Base-by-base conservation (phyloP, 2,113 vertebrate genomes). In the Salvator merianae region DNA sequence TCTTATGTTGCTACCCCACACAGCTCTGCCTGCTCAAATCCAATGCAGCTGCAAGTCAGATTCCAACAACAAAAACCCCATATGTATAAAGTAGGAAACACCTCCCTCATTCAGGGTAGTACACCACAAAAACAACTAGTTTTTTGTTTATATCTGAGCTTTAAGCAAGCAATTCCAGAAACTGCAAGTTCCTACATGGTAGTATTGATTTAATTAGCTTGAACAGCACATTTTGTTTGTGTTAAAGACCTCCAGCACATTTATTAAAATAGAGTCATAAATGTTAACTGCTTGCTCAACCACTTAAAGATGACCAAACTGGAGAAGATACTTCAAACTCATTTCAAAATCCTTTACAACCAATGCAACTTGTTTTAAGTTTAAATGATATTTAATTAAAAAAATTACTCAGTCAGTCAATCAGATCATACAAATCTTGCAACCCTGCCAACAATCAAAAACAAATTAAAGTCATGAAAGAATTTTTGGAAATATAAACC, bases 161-260 rank as follows among this genome's bases (percentile, higher is more conserved):
- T 93, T 91, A 93, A 84, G 88, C 92, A 84, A 93, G 82, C 87
- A 91, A 79, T 91, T 94, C 91, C 93, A 95, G 92, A 93, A 94
- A 93, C 83, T 16, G 88, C 86, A 90, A 86, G 82, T 75, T 82
- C 90, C 90, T 92, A 83, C 88, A 95, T 74, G 81, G 82, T 89
- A 85, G 82, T 81, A 90, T 2, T 90, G 89, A 84, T 93, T 92
- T 89, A 93, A 94, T 95, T 90, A 93, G 88, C 80, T 59, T 20
- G 53, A 87, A 89, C 22, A 88, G 84, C 81, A 80, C 0, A 1
- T 76, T 88, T 83, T 87, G 70, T 88, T 92, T 90, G 86, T 77
- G 65, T 82, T 88, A 2, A 79, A 28, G 80, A 83, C 63, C 78
- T 90, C 88, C 90, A 86, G 90, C 10, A 16, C 84, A 87, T 77